Conservation (phyloP, 2,888 invertebrate genomes). For the Tetanocera ferruginea region DNA sequence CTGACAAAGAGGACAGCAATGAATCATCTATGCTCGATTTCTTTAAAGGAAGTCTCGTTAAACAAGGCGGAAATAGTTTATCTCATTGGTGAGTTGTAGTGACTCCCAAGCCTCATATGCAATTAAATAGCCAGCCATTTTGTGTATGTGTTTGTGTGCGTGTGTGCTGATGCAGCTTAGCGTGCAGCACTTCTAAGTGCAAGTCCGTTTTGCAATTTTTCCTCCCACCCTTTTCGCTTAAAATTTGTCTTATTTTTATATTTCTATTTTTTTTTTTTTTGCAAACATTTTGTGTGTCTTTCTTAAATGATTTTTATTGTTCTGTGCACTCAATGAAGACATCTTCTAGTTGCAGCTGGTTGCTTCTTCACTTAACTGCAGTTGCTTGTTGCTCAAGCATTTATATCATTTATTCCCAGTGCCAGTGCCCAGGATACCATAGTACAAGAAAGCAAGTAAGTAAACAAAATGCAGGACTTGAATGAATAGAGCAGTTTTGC, state of each 20-base stretch:
- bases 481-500: background rate
- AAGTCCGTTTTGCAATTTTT: conserved; percentile 6
- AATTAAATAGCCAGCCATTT: no score
- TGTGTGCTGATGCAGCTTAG: background rate
- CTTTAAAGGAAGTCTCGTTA: background rate
- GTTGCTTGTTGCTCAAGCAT: background rate
- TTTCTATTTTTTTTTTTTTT: background rate
- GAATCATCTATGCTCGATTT: background rate
- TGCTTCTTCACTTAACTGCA: background rate
- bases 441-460: background rate
- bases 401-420: background rate
- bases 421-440: background rate
- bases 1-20: no score
- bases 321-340: conserved; percentile 16
- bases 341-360: background rate
- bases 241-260: background rate
- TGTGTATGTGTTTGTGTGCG: background rate
- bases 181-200: conserved; percentile 10
- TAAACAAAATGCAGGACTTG: background rate
- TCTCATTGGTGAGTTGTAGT: no score
- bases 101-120: no score
- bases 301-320: conserved; percentile 23
- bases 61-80: background rate
- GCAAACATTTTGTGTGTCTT: background rate
- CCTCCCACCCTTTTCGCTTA: background rate